Evolutionary conservation across 1,140 invertebrate species (phyloP).

Genomic region (Mizuhopecten yessoensis): DNA sequence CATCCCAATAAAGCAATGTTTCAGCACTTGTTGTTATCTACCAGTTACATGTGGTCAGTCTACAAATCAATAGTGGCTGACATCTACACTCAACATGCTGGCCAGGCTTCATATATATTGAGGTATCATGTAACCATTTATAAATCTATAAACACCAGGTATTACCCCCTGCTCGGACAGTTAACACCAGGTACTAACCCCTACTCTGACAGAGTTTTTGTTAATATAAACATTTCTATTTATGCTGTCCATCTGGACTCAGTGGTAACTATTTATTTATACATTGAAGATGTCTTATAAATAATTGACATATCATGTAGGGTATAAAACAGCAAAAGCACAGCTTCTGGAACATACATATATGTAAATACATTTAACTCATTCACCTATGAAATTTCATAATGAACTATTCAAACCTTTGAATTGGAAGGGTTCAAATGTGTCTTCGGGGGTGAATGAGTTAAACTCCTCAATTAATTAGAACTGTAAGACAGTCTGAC

Average conservation of each 20-base stretch:
- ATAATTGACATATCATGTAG: neutral
- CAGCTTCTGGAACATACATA: neutral
- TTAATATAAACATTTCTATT: neutral
- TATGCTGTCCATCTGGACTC: neutral
- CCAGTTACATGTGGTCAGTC: neutral
- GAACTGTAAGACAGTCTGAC: too few relatives aligned
- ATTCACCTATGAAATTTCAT: too few relatives aligned
- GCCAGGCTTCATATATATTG: neutral
- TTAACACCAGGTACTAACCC: neutral
- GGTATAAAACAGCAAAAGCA: neutral
- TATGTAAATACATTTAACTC: too few relatives aligned
- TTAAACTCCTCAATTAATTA: too few relatives aligned
- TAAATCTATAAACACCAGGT: neutral
- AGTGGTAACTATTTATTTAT: constrained; percentile 8
- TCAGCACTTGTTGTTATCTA: neutral
- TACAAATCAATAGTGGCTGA: neutral
- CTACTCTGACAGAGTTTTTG: neutral
- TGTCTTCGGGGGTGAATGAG: too few relatives aligned
- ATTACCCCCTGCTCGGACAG: neutral
- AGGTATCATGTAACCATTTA: too few relatives aligned
- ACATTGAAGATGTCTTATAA: neutral
- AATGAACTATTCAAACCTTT: too few relatives aligned
- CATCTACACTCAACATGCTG: neutral
- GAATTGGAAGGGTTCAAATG: too few relatives aligned
- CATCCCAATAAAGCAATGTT: neutral